Evolutionary conservation across 2,797 vertebrate genomes (phyloP).

Genomic region (Alcedo atthis): DNA sequence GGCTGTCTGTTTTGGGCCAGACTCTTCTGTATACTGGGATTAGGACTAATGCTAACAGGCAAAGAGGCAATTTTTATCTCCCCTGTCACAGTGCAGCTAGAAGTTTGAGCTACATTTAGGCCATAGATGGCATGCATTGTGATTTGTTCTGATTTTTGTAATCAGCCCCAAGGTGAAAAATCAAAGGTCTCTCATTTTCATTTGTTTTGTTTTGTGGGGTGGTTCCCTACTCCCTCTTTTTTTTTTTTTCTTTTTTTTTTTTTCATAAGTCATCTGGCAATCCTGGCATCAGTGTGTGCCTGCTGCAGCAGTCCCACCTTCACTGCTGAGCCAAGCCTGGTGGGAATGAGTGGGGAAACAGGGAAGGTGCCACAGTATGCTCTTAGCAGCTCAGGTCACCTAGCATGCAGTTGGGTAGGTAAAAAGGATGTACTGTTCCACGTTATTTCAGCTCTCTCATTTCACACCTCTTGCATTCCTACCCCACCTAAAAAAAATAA

Average conservation of each 20-base stretch:
- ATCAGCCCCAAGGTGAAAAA: neutral
- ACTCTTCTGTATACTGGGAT: neutral
- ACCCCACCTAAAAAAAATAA: neutral
- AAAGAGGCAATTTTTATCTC: neutral
- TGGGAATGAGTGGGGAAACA: neutral
- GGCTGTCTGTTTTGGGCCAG: neutral
- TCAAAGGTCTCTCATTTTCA: neutral
- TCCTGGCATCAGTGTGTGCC: neutral
- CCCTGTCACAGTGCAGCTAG: neutral
- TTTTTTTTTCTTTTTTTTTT: too few relatives aligned
- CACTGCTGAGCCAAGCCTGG: neutral
- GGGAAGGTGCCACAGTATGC: neutral
- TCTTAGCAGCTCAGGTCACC: neutral
- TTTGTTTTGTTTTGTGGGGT: neutral
- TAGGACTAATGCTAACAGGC: neutral
- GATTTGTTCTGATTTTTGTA: neutral
- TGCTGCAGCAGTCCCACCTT: neutral
- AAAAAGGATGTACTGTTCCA: neutral
- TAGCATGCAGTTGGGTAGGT: neutral
- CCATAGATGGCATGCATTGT: accelerated
- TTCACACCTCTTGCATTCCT: neutral
- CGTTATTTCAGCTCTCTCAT: neutral
- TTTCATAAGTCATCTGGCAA: neutral
- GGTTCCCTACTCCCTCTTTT: neutral
- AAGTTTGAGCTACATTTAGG: neutral